Percentiles rank a stretch among this genome's conserved stretches.
phyloP scores from a whole-genome alignment of 1,140 invertebrate species.

The Calliphora vicina region DNA sequence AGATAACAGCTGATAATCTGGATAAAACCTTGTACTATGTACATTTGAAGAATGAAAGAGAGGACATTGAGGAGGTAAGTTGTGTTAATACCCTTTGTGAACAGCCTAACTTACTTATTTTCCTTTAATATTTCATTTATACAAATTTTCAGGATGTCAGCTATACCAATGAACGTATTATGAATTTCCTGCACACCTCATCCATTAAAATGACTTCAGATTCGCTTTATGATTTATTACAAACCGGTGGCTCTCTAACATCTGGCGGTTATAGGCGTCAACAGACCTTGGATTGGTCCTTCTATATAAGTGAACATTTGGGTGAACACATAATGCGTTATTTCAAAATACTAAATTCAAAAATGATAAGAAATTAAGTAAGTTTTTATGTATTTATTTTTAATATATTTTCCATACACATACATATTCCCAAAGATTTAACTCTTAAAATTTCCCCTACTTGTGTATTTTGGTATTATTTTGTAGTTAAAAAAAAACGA shows the following conservation, averaged over 20 bases:
- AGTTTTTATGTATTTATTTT: neutral
- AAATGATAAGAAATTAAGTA: neutral
- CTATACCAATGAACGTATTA: slow-evolving; percentile 57
- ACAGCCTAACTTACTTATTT: no score
- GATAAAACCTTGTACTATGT: slow-evolving; percentile 54
- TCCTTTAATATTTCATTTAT: neutral
- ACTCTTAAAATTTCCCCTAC: neutral
- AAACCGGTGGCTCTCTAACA: slow-evolving; percentile 31
- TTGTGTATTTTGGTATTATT: neutral
- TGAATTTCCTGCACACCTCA: slow-evolving; percentile 54
- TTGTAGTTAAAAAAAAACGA: neutral
- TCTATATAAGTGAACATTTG: slow-evolving; percentile 53
- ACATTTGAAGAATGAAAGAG: slow-evolving; percentile 39
- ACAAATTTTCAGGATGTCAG: slow-evolving; percentile 44
- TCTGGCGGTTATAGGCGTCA: slow-evolving; percentile 39
- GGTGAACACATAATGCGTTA: slow-evolving; percentile 56
- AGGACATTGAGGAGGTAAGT: slow-evolving; percentile 53
- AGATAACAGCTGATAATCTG: slow-evolving; percentile 47
- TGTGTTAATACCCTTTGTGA: no score
- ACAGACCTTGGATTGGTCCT: slow-evolving; percentile 52
- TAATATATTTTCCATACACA: neutral
- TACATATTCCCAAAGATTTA: neutral
- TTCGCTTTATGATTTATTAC: slow-evolving; percentile 50
- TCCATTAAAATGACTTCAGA: slow-evolving; percentile 41
- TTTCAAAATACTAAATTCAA: slow-evolving; percentile 47